phyloP scores from a whole-genome alignment of 2,113 vertebrate species.

The Lethenteron camtschaticum region DNA sequence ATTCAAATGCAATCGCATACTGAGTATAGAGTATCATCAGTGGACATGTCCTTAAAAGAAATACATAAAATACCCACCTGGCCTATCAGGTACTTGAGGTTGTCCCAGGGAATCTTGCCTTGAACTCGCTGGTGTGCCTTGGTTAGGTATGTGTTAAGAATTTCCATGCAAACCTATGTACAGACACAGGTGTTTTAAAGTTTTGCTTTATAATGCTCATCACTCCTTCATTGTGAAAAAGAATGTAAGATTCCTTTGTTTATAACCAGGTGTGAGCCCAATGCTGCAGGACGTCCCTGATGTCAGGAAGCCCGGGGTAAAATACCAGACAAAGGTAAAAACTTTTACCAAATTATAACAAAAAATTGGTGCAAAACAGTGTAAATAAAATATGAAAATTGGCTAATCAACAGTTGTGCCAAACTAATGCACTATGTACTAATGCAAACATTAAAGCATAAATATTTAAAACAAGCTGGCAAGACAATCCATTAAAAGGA shows the following conservation, averaged over 20 bases:
- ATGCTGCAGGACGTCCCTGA: neutral
- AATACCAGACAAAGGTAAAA: neutral
- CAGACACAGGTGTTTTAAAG: neutral
- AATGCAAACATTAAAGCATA: too few relatives aligned
- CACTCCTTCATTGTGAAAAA: neutral
- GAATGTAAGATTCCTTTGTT: neutral
- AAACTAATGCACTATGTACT: too few relatives aligned
- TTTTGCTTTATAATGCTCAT: neutral
- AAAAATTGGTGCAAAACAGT: neutral
- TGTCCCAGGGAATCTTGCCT: slow-evolving; percentile 56
- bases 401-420: too few relatives aligned
- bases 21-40: too few relatives aligned
- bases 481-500: too few relatives aligned
- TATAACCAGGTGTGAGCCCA: neutral
- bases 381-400: too few relatives aligned
- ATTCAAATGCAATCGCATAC: too few relatives aligned
- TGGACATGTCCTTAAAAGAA: too few relatives aligned
- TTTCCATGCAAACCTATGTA: slow-evolving; percentile 72
- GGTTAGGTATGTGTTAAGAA: slow-evolving; percentile 61
- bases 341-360: neutral
- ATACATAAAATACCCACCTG: slow-evolving; percentile 33
- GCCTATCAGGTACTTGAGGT: slow-evolving; percentile 78
- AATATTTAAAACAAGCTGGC: too few relatives aligned
- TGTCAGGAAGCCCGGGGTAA: neutral
- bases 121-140: slow-evolving; percentile 51